Evolutionary conservation across 2,797 vertebrate genomes (phyloP), one percentile per base, ranked within the genome.

Genomic region (Enteromius paludinosus): DNA sequence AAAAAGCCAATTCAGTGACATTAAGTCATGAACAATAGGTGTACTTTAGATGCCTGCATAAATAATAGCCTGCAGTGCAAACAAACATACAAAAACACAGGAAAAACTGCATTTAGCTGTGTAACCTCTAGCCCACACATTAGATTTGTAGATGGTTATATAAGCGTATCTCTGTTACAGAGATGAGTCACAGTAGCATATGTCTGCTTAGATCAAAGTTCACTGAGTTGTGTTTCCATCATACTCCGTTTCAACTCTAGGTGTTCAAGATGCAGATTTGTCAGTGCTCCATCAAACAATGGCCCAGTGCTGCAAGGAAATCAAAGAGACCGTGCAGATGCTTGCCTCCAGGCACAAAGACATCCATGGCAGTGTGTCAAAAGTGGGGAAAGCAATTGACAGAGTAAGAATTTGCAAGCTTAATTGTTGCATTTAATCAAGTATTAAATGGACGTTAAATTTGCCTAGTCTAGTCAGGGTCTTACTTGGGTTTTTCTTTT

Each of bases 311-410:
- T 97, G 97, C 91, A 95, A 94, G 90, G 97, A 97, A 87, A 96
- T 97, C 87, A 97, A 96, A 92, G 97, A 97, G 89, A 97, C 96
- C 0, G 96, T 97, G 84, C 97, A 97, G 93, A 95, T 96, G 91
- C 91, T 97, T 49, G 97, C 96, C 56, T 96, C 94, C 0, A 93
- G 96, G 83, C 97, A 97, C 89, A 97, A 97, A 90, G 96, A 97
- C 89, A 97, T 97, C 86, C 97, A 97, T 41, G 96, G 96, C 90
- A 97, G 96, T 1, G 96, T 97, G 69, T 97, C 96, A 25, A 95
- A 96, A 92, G 96, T 97, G 83, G 97, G 97, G 83, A 97, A 97
- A 93, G 97, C 96, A 84, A 97, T 97, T 1, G 97, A 97, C 90
- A 91, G 97, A 92, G 96, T 97, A 86, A 92, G 95, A 61, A 41